Evolutionary conservation across 2,888 invertebrate species (phyloP), one percentile per base, ranked within the genome.

Genomic region (Drosophila sordidula): DNA sequence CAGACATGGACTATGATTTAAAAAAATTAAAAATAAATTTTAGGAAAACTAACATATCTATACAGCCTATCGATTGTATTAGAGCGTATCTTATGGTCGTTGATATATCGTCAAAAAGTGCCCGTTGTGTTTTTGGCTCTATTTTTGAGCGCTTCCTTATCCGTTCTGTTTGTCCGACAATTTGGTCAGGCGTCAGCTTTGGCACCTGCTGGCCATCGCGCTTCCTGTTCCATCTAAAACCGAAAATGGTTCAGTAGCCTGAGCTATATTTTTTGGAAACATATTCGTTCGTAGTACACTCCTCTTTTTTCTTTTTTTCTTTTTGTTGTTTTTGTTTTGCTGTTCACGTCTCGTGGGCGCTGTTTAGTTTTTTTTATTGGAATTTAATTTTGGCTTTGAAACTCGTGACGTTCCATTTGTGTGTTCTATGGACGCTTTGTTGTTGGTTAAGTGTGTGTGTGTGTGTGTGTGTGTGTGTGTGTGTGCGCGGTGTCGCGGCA

Each of bases 181-280:
- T 85, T 85, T 82, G 74, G 67, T 50, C 69, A 70, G 79, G 88
- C 83, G 88, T 88, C 86, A 74, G 83, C 54, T 88, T 68, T 88
- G 77, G 80, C 83, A 83, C 83, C 83, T 83, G 83, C 80, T 87
- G 86, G 57, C 73, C 68, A 58, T 51, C 82, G 68, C 59, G 44
- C 25, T 75, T 82, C 85, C 82, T 75, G 72, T 78, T 87, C 76
- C 82, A 59, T 44, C 70, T 79, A 66, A 82, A 52, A 85, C 49
- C 39, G 57, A 50, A 67, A 59, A 77, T 67, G 42, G 57, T 39
- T 32, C 71, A 61, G 61, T 39, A 76, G 73, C 67, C 58, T 59
- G 54, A 25, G 49, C 55, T 42, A 63, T 47, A 52, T 73, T 46
- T 55, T 54, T 14, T 12, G n/a, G 8, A 12, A 34, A 6, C 42